A percentile compares a stretch with the other conserved stretches of the same genome.
Evolutionary conservation across 2,113 vertebrate genomes (phyloP).

Genomic region (Eurypyga helias): DNA sequence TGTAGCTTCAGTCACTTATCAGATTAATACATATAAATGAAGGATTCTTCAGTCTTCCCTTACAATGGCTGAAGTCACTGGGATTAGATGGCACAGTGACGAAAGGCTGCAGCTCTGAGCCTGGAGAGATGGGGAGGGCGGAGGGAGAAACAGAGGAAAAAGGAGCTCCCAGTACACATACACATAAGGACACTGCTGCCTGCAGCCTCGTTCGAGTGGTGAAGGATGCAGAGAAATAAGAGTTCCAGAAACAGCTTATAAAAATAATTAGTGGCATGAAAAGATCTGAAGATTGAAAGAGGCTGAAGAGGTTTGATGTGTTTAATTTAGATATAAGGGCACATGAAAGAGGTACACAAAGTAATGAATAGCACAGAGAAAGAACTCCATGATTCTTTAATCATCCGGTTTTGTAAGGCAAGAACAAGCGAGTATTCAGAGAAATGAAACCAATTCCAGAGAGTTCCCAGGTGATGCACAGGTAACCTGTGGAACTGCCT

Average conservation of each 20-base stretch:
- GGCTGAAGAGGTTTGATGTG: slow-evolving; percentile 17
- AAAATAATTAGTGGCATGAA: slow-evolving; percentile 38
- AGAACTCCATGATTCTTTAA: neutral
- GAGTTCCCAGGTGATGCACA: slow-evolving; percentile 4
- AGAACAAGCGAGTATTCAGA: slow-evolving; percentile 53
- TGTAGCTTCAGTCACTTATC: slow-evolving; percentile 49
- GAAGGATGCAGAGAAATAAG: neutral
- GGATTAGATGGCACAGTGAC: neutral
- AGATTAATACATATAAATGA: slow-evolving; percentile 25
- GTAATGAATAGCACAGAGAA: slow-evolving; percentile 11
- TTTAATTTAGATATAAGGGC: slow-evolving; percentile 37
- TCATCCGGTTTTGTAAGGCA: slow-evolving; percentile 25
- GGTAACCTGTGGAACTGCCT: neutral
- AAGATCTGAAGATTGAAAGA: slow-evolving; percentile 36
- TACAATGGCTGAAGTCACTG: neutral
- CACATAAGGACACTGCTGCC: neutral
- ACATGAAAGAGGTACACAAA: slow-evolving; percentile 34
- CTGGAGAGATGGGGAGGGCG: neutral
- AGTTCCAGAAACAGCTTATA: slow-evolving; percentile 6
- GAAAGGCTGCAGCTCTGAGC: neutral
- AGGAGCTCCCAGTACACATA: neutral
- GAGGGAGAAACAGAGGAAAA: neutral
- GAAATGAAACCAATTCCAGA: slow-evolving; percentile 15
- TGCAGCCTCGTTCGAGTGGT: neutral
- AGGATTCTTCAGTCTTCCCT: neutral